phyloP scores from a whole-genome alignment of 2,888 invertebrate genomes.

The Emesis russula region DNA sequence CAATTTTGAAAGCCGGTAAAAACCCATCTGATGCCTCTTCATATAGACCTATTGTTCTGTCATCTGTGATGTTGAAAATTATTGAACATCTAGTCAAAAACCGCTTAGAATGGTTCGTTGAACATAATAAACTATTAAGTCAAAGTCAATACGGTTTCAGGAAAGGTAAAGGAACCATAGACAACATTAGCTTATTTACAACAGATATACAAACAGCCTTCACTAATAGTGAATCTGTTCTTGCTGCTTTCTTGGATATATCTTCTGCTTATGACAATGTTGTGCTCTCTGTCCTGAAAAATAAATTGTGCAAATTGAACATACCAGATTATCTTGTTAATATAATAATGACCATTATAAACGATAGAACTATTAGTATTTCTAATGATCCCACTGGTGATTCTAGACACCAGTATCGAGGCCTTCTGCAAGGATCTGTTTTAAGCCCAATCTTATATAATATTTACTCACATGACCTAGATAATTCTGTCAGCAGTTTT shows the following conservation, averaged over 20 bases:
- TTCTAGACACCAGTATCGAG: slow-evolving; percentile 31
- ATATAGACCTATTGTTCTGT: no score
- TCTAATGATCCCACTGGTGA: not conserved
- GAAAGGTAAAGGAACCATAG: slow-evolving; percentile 50
- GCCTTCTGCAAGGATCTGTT: slow-evolving; percentile 79
- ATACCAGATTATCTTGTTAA: slow-evolving; percentile 20
- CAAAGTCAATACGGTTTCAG: slow-evolving; percentile 58
- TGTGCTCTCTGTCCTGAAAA: slow-evolving; percentile 19
- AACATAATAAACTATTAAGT: no score
- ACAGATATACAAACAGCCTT: slow-evolving; percentile 35
- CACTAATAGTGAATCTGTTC: not conserved
- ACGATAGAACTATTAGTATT: slow-evolving; percentile 8
- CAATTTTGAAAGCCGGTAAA: no score
- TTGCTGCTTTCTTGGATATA: slow-evolving; percentile 51
- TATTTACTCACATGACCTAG: slow-evolving; percentile 60
- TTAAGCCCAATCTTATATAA: slow-evolving; percentile 68
- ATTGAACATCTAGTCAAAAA: slow-evolving; percentile 62
- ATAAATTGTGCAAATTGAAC: slow-evolving; percentile 10
- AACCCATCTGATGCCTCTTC: no score
- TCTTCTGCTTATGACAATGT: not conserved
- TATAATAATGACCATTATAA: slow-evolving; percentile 13
- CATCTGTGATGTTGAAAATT: no score
- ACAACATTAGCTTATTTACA: slow-evolving; percentile 43
- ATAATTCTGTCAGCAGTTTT: not conserved
- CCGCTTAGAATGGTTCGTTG: slow-evolving; percentile 69